Base-by-base conservation (phyloP, 2,888 invertebrate species). In the Argynnis bischoffii region DNA sequence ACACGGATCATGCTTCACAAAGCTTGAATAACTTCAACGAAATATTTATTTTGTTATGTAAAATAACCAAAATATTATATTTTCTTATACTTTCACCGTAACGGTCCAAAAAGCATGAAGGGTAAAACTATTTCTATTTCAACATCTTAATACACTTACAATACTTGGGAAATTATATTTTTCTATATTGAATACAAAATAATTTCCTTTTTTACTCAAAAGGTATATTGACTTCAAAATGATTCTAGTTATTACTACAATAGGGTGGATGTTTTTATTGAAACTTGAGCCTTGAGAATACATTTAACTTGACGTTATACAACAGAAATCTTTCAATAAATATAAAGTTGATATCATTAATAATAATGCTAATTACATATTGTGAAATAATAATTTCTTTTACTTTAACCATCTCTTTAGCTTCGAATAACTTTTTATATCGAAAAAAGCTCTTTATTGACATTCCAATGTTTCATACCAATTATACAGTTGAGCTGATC, bases 51-150 rank as follows among this genome's bases (percentile, higher is more conserved):
- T 11, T 41, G 35, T 41, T 41, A 41, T 41, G 35, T 8, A 41
- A 8, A 63, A 70, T 53, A 66, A 60, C 15, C 60, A 59, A 50
- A 64, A 60, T 56, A 61, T 67, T 56, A n/a, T 35, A 26, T 60
- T 55, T 60, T 41, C 16, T 48, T 57, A 31, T 50, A 69, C 61
- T 67, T 67, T 54, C 47, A 57, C 51, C 63, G 16, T 57, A 57
- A 35, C 18, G 11, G 16, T 50, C 55, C 65, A 53, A 56, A 69
- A 65, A 53, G 61, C 47, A 50, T 55, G 56, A 54, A 60, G 59
- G 26, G 53, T 26, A 51, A 69, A 71, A 71, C 69, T 71, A 69
- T 71, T 71, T 69, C 65, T 67, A 69, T 71, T 69, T 69, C 61
- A 69, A 64, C 51, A 69, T 67, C 35, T n/a, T 55, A 69, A 67